These are phyloP conservation scores for Acanthacorydalis orientalis DNA, from an alignment of 2,888 invertebrate species.

Conservation along the genomic window DNA sequence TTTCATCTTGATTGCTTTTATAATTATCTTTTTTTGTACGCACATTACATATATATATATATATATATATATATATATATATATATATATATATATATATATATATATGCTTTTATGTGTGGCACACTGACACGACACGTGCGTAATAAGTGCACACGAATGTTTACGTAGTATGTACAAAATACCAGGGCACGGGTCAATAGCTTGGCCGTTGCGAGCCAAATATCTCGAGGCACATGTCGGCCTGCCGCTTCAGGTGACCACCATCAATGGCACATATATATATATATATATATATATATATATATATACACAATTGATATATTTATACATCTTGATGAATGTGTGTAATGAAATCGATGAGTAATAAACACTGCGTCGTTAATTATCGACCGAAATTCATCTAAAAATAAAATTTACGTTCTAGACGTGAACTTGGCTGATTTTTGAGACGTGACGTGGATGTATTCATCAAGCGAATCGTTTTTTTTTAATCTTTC, in stretches of 20 bases:
- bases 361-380: too few species aligned
- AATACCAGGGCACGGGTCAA: neutral
- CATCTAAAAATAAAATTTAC: too few species aligned
- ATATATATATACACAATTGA: too few species aligned
- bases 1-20: neutral
- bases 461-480: too few species aligned
- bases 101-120: constrained; percentile 4
- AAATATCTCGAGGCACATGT: neutral
- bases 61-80: neutral
- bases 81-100: neutral
- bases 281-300: too few species aligned
- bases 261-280: too few species aligned
- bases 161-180: constrained; percentile 5
- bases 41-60: neutral
- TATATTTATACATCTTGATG: too few species aligned
- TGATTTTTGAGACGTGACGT: too few species aligned
- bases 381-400: too few species aligned
- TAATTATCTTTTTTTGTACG: constrained; percentile 3
- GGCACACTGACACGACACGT: constrained; percentile 10
- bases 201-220: neutral
- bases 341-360: too few species aligned
- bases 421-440: too few species aligned
- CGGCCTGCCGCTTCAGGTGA: neutral
- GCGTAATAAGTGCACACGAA: constrained; percentile 7
- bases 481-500: too few species aligned